These are phyloP conservation scores for Diceros bicornis DNA, from an alignment of 2,797 vertebrate genomes.

Conservation along the genomic window DNA sequence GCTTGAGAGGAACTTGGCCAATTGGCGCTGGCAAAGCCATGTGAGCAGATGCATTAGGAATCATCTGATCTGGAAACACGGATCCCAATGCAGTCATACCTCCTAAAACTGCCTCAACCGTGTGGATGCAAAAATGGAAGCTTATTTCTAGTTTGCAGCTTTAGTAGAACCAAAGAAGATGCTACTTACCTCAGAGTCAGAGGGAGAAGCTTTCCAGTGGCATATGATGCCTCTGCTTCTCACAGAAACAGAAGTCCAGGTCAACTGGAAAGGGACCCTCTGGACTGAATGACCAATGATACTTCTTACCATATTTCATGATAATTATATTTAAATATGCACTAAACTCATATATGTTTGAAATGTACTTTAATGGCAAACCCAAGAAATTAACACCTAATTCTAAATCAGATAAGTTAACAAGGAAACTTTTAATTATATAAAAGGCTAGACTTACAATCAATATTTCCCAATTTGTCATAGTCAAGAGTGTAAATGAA, in stretches of 20 bases:
- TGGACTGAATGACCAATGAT: background rate
- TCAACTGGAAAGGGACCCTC: background rate
- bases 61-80: background rate
- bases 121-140: background rate
- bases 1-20: background rate
- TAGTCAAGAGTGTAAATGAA: background rate
- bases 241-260: background rate
- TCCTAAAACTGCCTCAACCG: background rate
- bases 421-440: background rate
- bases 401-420: conserved; percentile 39
- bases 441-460: background rate
- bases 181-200: too few relatives aligned
- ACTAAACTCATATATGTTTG: background rate
- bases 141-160: background rate
- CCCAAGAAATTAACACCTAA: conserved; percentile 4
- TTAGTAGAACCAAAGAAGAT: background rate
- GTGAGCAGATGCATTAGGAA: background rate
- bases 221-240: background rate
- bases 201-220: background rate
- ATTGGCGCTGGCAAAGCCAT: background rate
- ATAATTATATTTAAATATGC: background rate
- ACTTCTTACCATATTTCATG: background rate
- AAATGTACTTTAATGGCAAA: conserved; percentile 15
- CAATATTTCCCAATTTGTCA: background rate
- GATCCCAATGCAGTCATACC: background rate